A percentile compares a stretch with the other conserved stretches of the same genome.
Conservation (phyloP, 2,797 vertebrate genomes). For the Melanotaenia boesemani region DNA sequence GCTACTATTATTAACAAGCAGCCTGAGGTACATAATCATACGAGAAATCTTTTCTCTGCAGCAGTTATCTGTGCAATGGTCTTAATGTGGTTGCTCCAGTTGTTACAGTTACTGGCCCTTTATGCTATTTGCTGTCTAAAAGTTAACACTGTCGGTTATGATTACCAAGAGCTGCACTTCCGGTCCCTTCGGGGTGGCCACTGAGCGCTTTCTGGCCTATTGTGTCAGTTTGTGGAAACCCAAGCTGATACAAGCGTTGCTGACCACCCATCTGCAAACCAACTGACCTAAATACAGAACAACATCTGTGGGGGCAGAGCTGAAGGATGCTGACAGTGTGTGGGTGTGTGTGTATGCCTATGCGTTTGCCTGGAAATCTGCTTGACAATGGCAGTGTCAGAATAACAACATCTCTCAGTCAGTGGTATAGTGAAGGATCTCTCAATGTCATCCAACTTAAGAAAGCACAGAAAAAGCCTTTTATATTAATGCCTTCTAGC, state of each 20-base stretch:
- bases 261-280: constrained; percentile 79
- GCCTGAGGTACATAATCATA: constrained; percentile 27
- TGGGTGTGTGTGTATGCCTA: constrained; percentile 9
- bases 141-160: constrained; percentile 65
- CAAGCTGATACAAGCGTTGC: constrained; percentile 61
- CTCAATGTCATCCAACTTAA: constrained; percentile 54
- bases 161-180: constrained; percentile 70
- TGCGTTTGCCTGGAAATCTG: constrained; percentile 27
- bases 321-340: constrained; percentile 46
- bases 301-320: constrained; percentile 77
- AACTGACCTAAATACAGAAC: constrained; percentile 79
- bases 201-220: constrained; percentile 62
- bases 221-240: constrained; percentile 76
- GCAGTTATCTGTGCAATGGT: constrained; percentile 31
- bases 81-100: constrained; percentile 39
- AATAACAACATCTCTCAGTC: constrained; percentile 57
- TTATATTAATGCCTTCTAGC: constrained; percentile 31
- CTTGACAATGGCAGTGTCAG: constrained; percentile 51
- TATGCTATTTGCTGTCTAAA: constrained; percentile 61
- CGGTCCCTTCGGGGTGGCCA: constrained; percentile 66
- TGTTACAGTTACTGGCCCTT: constrained; percentile 38
- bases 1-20: constrained; percentile 6
- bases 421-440: constrained; percentile 43
- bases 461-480: constrained; percentile 46
- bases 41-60: constrained; percentile 38